Percentiles rank a stretch among this genome's conserved stretches.
Evolutionary conservation across 2,888 invertebrate genomes (phyloP).

Genomic region (Theretra japonica): DNA sequence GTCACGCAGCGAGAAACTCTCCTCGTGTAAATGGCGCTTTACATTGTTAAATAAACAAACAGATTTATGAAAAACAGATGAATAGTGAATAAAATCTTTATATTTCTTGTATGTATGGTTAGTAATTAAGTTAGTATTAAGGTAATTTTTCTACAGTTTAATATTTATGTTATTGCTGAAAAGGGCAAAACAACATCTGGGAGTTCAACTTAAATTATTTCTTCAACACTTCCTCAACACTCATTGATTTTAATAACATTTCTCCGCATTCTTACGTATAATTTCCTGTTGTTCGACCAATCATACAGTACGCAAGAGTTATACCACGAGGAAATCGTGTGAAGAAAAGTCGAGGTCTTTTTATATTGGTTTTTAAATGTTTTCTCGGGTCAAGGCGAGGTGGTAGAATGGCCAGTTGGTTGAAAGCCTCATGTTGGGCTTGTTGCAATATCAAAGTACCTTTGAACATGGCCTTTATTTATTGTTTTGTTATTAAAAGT

Average conservation of each 20-base stretch:
- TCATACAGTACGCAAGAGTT: not conserved
- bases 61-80: not conserved
- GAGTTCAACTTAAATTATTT: not conserved
- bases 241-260: constrained; percentile 5
- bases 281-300: constrained; percentile 15
- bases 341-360: constrained; percentile 17
- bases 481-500: not conserved
- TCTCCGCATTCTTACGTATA: not conserved
- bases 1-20: too few relatives aligned
- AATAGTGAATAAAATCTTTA: not conserved
- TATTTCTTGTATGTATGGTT: too few relatives aligned
- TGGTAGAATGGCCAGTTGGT: not conserved
- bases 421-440: not conserved
- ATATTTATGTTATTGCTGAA: too few relatives aligned
- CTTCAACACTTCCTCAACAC: constrained; percentile 3
- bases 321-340: not conserved
- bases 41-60: not conserved
- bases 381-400: constrained; percentile 1
- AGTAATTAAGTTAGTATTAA: too few relatives aligned
- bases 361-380: constrained; percentile 4
- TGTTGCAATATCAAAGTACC: not conserved
- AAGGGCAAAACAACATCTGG: not conserved
- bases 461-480: not conserved
- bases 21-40: too few relatives aligned
- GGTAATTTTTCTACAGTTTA: too few relatives aligned